A percentile compares a stretch with the other conserved stretches of the same genome.
phyloP scores from a whole-genome alignment of 2,888 invertebrate genomes.

The Allophyes oxyacanthae region DNA sequence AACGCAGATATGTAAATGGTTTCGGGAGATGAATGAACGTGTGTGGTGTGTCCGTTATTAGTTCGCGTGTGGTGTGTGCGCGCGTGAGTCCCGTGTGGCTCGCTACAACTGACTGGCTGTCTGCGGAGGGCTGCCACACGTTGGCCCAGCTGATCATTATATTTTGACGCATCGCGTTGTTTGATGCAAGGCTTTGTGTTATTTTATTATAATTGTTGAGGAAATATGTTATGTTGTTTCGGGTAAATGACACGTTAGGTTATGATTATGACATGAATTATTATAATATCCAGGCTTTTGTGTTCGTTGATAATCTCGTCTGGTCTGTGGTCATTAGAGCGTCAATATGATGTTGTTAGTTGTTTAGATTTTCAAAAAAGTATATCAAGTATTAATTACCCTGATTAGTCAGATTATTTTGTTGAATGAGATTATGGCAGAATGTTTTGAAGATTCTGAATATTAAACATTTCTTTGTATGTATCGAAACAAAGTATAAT shows the following conservation, averaged over 20 bases:
- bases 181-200: conserved; percentile 57
- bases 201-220: conserved; percentile 63
- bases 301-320: conserved; percentile 37
- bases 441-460: too few species aligned
- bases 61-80: conserved; percentile 52
- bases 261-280: conserved; percentile 52
- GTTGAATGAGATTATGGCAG: too few species aligned
- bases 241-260: conserved; percentile 42
- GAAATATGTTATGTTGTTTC: conserved; percentile 56
- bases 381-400: neutral
- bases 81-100: conserved; percentile 74
- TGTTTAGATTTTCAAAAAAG: neutral
- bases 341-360: conserved; percentile 14
- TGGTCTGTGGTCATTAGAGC: conserved; percentile 26
- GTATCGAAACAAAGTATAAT: neutral
- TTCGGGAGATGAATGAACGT: conserved; percentile 57
- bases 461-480: too few species aligned
- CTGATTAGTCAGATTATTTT: too few species aligned
- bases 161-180: conserved; percentile 69
- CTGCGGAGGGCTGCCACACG: conserved; percentile 67
- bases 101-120: conserved; percentile 72
- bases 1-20: conserved; percentile 21
- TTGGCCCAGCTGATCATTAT: conserved; percentile 74
- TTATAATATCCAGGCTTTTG: conserved; percentile 39
- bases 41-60: conserved; percentile 43